phyloP scores from a whole-genome alignment of 2,797 vertebrate species.

The Macropodus opercularis region DNA sequence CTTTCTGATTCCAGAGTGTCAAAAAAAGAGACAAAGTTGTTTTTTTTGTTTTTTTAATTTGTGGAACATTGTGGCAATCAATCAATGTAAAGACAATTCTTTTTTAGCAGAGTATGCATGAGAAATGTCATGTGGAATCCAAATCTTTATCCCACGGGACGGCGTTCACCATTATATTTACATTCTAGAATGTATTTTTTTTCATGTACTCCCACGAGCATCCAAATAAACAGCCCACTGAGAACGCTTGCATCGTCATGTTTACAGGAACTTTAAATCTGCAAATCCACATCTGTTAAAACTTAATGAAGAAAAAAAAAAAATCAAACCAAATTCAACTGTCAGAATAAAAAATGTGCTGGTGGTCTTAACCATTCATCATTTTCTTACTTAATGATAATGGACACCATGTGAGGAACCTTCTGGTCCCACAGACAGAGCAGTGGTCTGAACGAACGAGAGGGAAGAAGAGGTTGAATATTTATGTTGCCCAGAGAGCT shows the following conservation, averaged over 20 bases:
- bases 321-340: slow-evolving; percentile 27
- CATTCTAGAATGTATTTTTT: not conserved
- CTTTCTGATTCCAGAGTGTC: slow-evolving; percentile 17
- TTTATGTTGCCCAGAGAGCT: slow-evolving; percentile 73
- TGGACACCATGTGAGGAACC: slow-evolving; percentile 74
- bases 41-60: slow-evolving; percentile 19
- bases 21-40: too few relatives aligned
- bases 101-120: too few relatives aligned
- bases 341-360: slow-evolving; percentile 43
- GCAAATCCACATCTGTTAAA: slow-evolving; percentile 27
- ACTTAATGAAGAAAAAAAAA: slow-evolving; percentile 9
- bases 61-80: too few relatives aligned
- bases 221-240: slow-evolving; percentile 33
- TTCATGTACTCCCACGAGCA: not conserved
- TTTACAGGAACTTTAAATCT: slow-evolving; percentile 27
- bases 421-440: slow-evolving; percentile 46
- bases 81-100: too few relatives aligned
- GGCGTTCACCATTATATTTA: too few relatives aligned
- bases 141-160: not conserved
- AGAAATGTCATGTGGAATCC: not conserved
- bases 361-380: slow-evolving; percentile 68
- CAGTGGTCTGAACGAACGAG: slow-evolving; percentile 39
- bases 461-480: slow-evolving; percentile 64
- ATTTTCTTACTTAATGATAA: slow-evolving; percentile 75
- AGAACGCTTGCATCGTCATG: slow-evolving; percentile 1